Base-by-base conservation (phyloP, 1,140 invertebrate genomes). In the Trichonephila clavipes region DNA sequence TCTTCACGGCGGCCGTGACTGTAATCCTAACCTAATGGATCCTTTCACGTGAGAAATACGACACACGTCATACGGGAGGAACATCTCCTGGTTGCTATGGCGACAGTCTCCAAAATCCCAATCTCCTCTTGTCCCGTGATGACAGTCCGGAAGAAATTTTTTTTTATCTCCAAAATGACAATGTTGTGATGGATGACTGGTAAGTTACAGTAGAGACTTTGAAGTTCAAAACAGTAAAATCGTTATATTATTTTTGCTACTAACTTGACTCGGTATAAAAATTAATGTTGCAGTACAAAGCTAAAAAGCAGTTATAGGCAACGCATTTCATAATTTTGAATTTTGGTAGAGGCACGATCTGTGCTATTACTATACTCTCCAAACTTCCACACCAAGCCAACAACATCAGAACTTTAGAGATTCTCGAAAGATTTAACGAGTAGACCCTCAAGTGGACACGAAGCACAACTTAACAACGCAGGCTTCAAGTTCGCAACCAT, bases 11-110 rank as follows among this genome's bases (percentile, higher is more conserved):
- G 16, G 24, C 72, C 24, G 72, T 34, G 34, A 77, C 28, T 77
- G 72, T 77, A 77, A 77, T 77, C 34, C 28, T 24, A 77, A 77
- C 72, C 72, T 77, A 77, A 77, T 77, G 72, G 72, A 77, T 77
- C 72, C 28, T 77, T 77, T 77, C 72, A 77, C 69, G 69, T 72
- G 69, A 28, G 69, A 72, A 72, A 72, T 72, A 72, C 24, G 72
- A 77, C 72, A 28, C 34, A 77, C 72, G 18, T 77, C 72, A 77
- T 77, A 77, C 34, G 14, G 14, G 14, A 28, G 16, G 28, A 77
- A 14, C 72, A 77, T 40, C 72, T 34, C 72, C 24, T 7, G 28
- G 72, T 77, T 40, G 34, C 72, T 28, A 77, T 77, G 28, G 72
- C 4, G 18, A 77, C 72, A 1, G 12, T 7, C 72, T 77, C 72